Base-by-base conservation (phyloP, 2,888 invertebrate species). In the Dynastes tityus region DNA sequence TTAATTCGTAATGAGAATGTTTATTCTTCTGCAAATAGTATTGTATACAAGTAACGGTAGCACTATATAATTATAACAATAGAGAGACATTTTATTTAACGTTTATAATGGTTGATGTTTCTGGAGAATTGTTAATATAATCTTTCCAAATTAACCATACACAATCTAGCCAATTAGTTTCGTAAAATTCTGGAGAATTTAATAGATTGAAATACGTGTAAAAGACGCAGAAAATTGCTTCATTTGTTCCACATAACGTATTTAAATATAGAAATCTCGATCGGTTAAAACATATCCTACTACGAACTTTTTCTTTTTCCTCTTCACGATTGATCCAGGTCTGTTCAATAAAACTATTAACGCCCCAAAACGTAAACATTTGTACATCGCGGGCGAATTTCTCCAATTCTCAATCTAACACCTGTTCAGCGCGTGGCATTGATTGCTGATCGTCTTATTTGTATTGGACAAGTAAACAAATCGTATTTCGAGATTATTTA, bases 361-460 rank as follows among this genome's bases (percentile, higher is more conserved):
- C 13, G 51, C 68, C n/a, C 13, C 51, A 51, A 53, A 68, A 61
- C 22, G 16, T 29, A 61, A 40, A 61, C 61, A 45, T 45, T 13
- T 61, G 11, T 16, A n/a, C 45, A 61, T 61, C 9, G 4, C 27
- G 13, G 22, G 6, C 40, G 32, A 74, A 61, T 45, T 45, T 61
- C 61, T 22, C 11, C 4, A 45, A 4, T 16, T 22, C 8, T 61
- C 27, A 74, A 74, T 61, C 6, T 11, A 61, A 74, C 45, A 74
- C 45, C 73, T 71, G 71, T 58, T 58, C 13, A 0, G 27, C 27
- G 55, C 22, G 45, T 45, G 61, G 32, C 73, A 74, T 74, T 74
- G 73, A 74, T 71, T 32, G 53, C 45, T 45, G 45, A 11, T 63
- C 73, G 61, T 45, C 45, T 61, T 74, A 63, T 74, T 74, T 49